Conservation (phyloP, 2,113 vertebrate species). For the Nettapus auritus region DNA sequence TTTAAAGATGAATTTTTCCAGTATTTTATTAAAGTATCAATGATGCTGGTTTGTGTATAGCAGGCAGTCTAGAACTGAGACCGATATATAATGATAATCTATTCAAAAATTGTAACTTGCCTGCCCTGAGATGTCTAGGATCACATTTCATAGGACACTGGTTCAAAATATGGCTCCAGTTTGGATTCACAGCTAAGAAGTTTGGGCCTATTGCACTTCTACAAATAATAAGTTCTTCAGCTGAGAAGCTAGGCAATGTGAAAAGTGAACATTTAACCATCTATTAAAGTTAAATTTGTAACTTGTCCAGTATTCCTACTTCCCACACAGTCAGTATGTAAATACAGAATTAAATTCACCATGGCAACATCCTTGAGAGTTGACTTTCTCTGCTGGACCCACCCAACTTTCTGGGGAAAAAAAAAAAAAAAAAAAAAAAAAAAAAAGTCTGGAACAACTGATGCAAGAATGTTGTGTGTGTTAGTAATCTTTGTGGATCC, state of each 20-base stretch:
- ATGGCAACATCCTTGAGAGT: neutral
- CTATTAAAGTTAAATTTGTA: neutral
- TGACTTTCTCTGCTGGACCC: neutral
- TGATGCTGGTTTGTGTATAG: neutral
- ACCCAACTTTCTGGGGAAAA: neutral
- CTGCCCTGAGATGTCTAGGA: neutral
- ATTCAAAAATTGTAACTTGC: neutral
- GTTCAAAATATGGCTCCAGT: neutral
- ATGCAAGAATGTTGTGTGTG: neutral
- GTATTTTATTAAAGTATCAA: neutral
- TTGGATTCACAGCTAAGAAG: neutral
- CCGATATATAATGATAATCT: neutral
- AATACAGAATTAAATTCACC: constrained; percentile 1
- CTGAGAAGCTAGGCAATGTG: neutral
- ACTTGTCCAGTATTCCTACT: neutral
- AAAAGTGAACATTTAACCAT: neutral
- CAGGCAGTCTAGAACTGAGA: neutral
- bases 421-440: too few relatives aligned
- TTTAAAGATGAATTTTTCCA: neutral
- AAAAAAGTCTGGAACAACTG: neutral
- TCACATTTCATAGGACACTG: neutral
- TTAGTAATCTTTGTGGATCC: neutral
- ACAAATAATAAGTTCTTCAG: neutral
- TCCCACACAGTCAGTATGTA: neutral
- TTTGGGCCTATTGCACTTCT: neutral